Evolutionary conservation across 1,140 invertebrate species (phyloP), one percentile per base, ranked within the genome.

Genomic region (Drosophila simulans): DNA sequence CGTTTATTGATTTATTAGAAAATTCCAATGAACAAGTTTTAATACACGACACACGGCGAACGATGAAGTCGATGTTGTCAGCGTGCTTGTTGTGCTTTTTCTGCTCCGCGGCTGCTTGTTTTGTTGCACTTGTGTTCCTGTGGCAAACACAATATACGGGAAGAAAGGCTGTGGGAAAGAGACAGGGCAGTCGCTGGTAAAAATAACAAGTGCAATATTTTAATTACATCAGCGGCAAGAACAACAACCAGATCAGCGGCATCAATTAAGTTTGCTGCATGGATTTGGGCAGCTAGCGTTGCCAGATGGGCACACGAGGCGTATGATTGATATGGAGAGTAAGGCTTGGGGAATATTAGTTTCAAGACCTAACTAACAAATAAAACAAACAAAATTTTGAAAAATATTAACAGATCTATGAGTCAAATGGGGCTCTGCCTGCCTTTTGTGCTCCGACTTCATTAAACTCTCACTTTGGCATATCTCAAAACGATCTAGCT

Each of bases 1-100:
- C 83, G 83, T 90, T 90, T 89, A 89, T 89, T 89, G 84, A 90
- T 89, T 89, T 89, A 89, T 89, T 89, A 89, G 84, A 89, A 89
- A 89, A 89, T 89, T 89, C 84, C 84, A 80, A 89, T 90, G 85
- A 89, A 89, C 84, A 90, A 90, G 84, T 89, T 89, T 89, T 90
- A 90, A 90, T 90, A 89, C 84, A 85, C 77, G 75, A 89, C 83
- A 68, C 74, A 72, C 48, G 25, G 68, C 84, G 66, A 69, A 76
- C 77, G 77, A 56, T 72, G 76, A 64, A 63, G 75, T 45, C 57
- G 65, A 53, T 70, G 68, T 70, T 70, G 68, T 70, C 68, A 70
- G 68, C 68, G 57, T 70, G 68, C 68, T 70, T 70, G 68, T 70
- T 70, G 64, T 70, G 68, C 64, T 70, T 70, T 70, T 70, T 70